A percentile compares a stretch with the other conserved stretches of the same genome.
These are phyloP conservation scores for Ochropacha duplaris DNA, from an alignment of 2,888 invertebrate genomes.

Conservation along the genomic window DNA sequence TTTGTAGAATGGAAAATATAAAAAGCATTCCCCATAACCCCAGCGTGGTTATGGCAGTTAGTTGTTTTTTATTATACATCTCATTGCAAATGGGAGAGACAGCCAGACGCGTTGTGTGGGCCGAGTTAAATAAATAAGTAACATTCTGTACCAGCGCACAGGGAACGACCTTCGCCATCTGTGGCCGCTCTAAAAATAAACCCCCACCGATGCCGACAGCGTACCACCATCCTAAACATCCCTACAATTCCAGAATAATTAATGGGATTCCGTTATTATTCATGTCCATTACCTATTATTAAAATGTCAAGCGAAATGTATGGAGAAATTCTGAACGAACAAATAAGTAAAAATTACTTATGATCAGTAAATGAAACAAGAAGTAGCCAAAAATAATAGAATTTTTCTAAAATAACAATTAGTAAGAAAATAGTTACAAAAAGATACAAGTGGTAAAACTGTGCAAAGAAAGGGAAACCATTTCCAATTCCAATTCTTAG, in stretches of 20 bases:
- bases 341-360: too few species aligned
- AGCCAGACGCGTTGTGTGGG: constrained; percentile 51
- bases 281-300: constrained; percentile 22
- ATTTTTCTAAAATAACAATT: too few species aligned
- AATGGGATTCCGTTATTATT: constrained; percentile 33
- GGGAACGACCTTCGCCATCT: constrained; percentile 71
- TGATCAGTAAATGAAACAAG: too few species aligned
- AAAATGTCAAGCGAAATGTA: constrained; percentile 15
- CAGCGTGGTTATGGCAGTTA: constrained; percentile 25
- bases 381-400: too few species aligned
- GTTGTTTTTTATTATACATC: constrained; percentile 32
- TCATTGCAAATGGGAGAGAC: constrained; percentile 43
- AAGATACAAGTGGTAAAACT: not conserved
- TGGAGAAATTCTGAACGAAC: too few species aligned
- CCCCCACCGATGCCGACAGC: constrained; percentile 31
- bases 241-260: constrained; percentile 43
- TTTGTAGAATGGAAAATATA: constrained; percentile 20
- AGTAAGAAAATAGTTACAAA: not conserved
- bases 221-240: constrained; percentile 32
- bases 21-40: constrained; percentile 24
- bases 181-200: constrained; percentile 70
- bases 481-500: constrained; percentile 38
- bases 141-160: constrained; percentile 43
- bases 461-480: constrained; percentile 25
- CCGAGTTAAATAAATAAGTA: constrained; percentile 71